Conservation (phyloP, 2,113 vertebrate species). For the Psilopogon haemacephalus region DNA sequence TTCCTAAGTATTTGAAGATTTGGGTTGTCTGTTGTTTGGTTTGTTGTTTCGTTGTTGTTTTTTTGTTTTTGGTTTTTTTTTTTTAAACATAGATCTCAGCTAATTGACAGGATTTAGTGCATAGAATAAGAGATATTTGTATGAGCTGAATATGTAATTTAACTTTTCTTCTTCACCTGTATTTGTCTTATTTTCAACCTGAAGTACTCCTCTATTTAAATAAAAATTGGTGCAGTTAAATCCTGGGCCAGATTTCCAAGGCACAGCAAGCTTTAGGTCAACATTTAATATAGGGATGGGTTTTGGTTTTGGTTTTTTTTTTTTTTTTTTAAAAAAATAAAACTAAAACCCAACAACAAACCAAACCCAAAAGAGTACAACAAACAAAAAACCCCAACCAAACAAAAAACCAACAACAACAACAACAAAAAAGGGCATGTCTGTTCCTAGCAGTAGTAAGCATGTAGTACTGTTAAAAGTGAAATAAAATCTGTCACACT, state of each 20-base stretch:
- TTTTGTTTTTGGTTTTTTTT: too few relatives aligned
- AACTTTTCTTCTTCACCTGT: constrained; percentile 23
- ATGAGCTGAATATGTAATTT: constrained; percentile 54
- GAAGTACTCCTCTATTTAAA: constrained; percentile 60
- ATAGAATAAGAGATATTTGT: constrained; percentile 25
- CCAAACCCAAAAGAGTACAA: not conserved
- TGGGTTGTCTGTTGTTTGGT: too few relatives aligned
- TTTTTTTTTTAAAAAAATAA: not conserved
- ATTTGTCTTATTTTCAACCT: constrained; percentile 56
- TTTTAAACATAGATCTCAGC: constrained; percentile 32
- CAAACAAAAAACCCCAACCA: not conserved
- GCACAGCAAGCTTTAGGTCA: constrained; percentile 38
- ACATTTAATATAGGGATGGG: not conserved
- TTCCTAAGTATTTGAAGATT: constrained; percentile 66
- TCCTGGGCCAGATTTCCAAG: constrained; percentile 21
- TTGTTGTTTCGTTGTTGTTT: too few relatives aligned
- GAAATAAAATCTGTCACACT: constrained; percentile 66
- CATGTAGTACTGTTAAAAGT: constrained; percentile 38
- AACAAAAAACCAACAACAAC: not conserved
- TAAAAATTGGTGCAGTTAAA: constrained; percentile 59
- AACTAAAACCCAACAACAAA: not conserved
- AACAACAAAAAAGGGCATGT: not conserved
- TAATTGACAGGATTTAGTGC: constrained; percentile 51
- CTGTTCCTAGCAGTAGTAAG: constrained; percentile 57
- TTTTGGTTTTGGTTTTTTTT: too few relatives aligned